Evolutionary conservation across 1,140 invertebrate species (phyloP).

Genomic region (Caenorhabditis latens): DNA sequence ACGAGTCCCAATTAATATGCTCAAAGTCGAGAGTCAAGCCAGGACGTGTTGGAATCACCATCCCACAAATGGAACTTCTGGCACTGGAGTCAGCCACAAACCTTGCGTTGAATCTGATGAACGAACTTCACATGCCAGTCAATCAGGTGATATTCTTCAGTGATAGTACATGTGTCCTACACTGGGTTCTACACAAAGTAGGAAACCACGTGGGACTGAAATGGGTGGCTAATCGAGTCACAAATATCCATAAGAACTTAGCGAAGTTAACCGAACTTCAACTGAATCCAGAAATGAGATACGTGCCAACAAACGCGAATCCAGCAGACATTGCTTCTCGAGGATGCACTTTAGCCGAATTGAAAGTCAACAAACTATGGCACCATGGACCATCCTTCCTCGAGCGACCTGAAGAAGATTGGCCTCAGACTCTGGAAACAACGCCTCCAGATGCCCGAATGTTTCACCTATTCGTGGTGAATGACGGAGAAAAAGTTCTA

Average conservation of each 20-base stretch:
- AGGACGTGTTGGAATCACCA: neutral
- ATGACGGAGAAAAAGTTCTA: too few species aligned
- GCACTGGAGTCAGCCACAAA: neutral
- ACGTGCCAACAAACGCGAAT: slow-evolving; percentile 23
- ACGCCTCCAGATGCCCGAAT: too few species aligned
- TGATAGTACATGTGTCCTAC: neutral
- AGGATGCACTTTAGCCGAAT: neutral
- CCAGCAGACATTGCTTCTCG: slow-evolving; percentile 21
- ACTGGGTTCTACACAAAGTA: neutral
- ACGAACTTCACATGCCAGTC: neutral
- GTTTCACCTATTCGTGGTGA: too few species aligned
- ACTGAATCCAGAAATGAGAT: neutral
- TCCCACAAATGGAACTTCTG: slow-evolving; percentile 19
- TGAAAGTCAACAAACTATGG: neutral
- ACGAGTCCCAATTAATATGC: neutral
- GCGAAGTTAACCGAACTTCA: neutral
- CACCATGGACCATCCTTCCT: neutral
- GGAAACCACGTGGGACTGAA: neutral
- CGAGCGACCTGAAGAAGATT: neutral
- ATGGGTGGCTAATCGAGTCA: slow-evolving; percentile 8
- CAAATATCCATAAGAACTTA: neutral
- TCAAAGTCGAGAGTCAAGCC: slow-evolving; percentile 8
- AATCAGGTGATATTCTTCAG: neutral
- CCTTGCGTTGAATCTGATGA: neutral
- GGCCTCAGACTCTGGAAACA: neutral